Conservation (phyloP, 2,888 invertebrate genomes). For the Parelbella ahira region DNA sequence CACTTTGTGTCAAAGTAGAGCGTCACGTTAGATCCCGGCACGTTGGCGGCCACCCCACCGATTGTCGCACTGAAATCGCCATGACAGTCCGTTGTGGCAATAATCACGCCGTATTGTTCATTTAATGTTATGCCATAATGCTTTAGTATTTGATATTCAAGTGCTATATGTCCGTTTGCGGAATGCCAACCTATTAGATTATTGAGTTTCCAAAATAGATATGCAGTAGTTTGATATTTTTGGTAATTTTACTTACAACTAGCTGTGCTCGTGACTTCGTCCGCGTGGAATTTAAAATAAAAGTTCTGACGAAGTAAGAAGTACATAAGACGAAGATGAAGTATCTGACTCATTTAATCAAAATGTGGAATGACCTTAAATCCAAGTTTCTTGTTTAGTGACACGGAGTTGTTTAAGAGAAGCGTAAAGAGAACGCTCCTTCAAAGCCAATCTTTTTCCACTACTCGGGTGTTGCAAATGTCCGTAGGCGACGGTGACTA, state of each 20-base stretch:
- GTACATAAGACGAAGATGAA: no score
- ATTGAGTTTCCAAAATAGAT: neutral
- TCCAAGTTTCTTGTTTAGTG: no score
- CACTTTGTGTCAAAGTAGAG: constrained; percentile 23
- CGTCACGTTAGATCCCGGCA: constrained; percentile 29
- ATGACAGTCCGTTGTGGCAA: constrained; percentile 67
- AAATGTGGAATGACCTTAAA: no score
- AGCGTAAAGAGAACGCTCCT: no score
- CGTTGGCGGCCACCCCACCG: constrained; percentile 51
- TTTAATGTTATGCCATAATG: constrained; percentile 35
- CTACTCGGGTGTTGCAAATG: no score
- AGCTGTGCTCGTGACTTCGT: no score
- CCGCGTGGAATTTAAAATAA: no score
- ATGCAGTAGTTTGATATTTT: neutral
- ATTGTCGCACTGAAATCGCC: constrained; percentile 54
- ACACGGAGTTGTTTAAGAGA: no score
- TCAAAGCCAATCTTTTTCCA: no score
- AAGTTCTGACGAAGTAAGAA: no score
- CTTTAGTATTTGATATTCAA: constrained; percentile 11
- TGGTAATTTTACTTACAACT: neutral
- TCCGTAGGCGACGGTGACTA: no score
- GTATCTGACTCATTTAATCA: no score
- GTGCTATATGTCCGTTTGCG: constrained; percentile 11
- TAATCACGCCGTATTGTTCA: constrained; percentile 72
- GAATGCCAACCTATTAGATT: neutral